Evolutionary conservation across 23 tunicate genomes (phyloP).

Genomic region (Ciona savignyi): DNA sequence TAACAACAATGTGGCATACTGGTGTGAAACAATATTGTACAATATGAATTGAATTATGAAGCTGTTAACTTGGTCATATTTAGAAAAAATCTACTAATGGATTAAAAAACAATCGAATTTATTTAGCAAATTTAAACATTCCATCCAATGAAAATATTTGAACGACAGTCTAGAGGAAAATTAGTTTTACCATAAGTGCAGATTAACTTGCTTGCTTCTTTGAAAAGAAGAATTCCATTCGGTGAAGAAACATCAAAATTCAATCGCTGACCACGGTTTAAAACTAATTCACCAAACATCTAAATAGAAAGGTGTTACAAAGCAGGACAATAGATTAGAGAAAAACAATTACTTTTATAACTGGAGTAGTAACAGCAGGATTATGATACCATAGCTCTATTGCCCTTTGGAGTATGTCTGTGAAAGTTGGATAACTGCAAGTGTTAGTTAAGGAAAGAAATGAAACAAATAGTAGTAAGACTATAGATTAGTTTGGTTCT

Average conservation of each 20-base stretch:
- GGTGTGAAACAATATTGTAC: too few species aligned
- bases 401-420: conserved; percentile 58
- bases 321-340: neutral
- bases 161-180: neutral
- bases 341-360: conserved; percentile 49
- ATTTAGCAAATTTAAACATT: neutral
- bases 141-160: neutral
- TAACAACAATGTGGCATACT: too few species aligned
- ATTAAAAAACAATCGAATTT: neutral
- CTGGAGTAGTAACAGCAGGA: conserved; percentile 80
- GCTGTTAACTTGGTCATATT: neutral
- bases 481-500: neutral
- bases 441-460: neutral
- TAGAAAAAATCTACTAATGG: neutral
- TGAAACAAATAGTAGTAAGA: neutral
- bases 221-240: conserved; percentile 82
- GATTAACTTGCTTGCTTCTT: conserved; percentile 87
- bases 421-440: conserved; percentile 46
- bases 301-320: conserved; percentile 11
- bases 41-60: neutral
- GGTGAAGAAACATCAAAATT: conserved; percentile 96
- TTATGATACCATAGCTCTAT: conserved; percentile 67
- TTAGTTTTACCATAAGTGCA: conserved; percentile 62
- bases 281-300: conserved; percentile 73
- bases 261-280: conserved; percentile 90